Conservation (phyloP, 2,888 invertebrate species). For the Drosophila dives region DNA sequence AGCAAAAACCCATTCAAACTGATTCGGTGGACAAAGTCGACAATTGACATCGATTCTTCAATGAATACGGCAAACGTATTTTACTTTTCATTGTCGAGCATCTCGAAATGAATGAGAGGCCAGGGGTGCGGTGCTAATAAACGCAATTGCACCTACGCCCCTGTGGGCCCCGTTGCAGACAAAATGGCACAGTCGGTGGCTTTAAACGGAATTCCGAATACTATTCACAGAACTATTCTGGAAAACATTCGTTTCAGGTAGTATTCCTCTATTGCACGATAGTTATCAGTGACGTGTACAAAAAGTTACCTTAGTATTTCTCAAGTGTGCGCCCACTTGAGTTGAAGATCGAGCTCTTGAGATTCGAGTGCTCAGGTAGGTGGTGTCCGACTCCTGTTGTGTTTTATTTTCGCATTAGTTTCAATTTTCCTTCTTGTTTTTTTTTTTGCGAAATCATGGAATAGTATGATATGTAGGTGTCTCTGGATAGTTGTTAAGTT, state of each 20-base stretch:
- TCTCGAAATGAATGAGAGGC: slow-evolving; percentile 58
- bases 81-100: slow-evolving; percentile 34
- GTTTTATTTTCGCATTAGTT: slow-evolving; percentile 6
- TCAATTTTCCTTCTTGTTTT: slow-evolving; percentile 22
- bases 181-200: slow-evolving; percentile 75
- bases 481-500: too few species aligned
- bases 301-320: slow-evolving; percentile 45
- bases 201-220: slow-evolving; percentile 69
- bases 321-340: slow-evolving; percentile 79
- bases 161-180: slow-evolving; percentile 39
- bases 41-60: slow-evolving; percentile 63
- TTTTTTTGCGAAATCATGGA: slow-evolving; percentile 60
- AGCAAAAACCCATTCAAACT: slow-evolving; percentile 50
- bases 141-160: slow-evolving; percentile 82
- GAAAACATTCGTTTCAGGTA: slow-evolving; percentile 55
- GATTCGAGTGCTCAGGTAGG: slow-evolving; percentile 71
- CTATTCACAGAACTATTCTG: slow-evolving; percentile 46
- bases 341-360: slow-evolving; percentile 73
- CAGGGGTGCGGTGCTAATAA: slow-evolving; percentile 80
- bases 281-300: slow-evolving; percentile 57
- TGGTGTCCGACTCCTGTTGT: slow-evolving; percentile 52
- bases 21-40: slow-evolving; percentile 44
- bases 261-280: slow-evolving; percentile 49
- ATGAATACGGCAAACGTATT: slow-evolving; percentile 54
- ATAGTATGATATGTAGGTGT: slow-evolving; percentile 13